Evolutionary conservation across 2,113 vertebrate genomes (phyloP).

Genomic region (Artemisiospiza belli): DNA sequence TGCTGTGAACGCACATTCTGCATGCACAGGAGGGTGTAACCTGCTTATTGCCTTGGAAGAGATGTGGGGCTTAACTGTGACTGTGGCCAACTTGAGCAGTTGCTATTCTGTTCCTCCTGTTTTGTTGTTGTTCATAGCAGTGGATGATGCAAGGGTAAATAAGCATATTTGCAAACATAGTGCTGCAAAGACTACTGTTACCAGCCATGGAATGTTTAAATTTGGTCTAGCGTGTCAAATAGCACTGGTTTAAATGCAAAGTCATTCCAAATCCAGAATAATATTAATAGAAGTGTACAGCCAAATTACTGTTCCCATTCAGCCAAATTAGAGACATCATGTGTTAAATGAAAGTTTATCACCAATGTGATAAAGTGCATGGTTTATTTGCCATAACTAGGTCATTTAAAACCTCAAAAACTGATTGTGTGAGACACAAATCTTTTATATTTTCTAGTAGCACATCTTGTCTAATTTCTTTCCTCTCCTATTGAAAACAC

Average conservation of each 20-base stretch:
- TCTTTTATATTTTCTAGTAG: not conserved
- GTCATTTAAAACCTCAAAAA: not conserved
- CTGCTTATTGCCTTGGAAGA: not conserved
- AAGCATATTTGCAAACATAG: not conserved
- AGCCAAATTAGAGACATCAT: not conserved
- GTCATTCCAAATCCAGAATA: not conserved
- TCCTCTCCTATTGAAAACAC: not conserved
- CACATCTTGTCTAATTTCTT: not conserved
- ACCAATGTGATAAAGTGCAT: not conserved
- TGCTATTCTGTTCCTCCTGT: not conserved
- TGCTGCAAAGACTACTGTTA: not conserved
- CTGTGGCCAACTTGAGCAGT: not conserved
- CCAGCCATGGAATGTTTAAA: not conserved
- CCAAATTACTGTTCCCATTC: not conserved
- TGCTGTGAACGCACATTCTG: not conserved
- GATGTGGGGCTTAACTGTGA: not conserved
- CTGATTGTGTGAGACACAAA: too few relatives aligned
- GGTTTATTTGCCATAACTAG: not conserved
- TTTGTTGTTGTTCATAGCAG: not conserved
- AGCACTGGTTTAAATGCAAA: not conserved
- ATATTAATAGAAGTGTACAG: not conserved
- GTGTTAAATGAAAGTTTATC: not conserved
- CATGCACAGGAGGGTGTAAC: fast-evolving
- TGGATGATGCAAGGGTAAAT: not conserved
- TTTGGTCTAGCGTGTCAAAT: not conserved